A percentile compares a stretch with the other conserved stretches of the same genome.
Evolutionary conservation across 2,797 vertebrate genomes (phyloP).

Genomic region (Sebastes taczanowskii): DNA sequence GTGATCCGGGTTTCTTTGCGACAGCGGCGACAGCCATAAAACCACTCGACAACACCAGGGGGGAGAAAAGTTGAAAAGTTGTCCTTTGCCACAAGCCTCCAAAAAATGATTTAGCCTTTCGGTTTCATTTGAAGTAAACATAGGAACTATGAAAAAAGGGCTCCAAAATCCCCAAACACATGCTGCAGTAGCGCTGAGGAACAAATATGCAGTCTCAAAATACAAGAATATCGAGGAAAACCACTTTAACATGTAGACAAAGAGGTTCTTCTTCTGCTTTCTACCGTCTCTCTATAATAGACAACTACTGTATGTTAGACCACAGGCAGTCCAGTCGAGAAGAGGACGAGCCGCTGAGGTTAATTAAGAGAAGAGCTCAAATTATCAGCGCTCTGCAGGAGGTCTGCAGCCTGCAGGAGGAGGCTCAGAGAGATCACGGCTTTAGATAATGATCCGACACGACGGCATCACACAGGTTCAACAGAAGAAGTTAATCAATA

Average conservation of each 20-base stretch:
- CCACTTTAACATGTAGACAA: not conserved
- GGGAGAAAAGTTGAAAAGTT: no score
- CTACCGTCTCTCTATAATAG: not conserved
- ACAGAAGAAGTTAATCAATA: not conserved
- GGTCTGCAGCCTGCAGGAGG: conserved; percentile 12
- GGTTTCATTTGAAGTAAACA: not conserved
- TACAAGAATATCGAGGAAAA: not conserved
- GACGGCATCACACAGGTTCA: fast-evolving
- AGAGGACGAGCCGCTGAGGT: conserved; percentile 2
- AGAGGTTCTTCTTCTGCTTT: not conserved
- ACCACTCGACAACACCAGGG: no score
- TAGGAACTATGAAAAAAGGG: not conserved
- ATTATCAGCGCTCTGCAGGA: conserved; percentile 30
- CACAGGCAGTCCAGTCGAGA: not conserved
- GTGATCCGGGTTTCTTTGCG: no score
- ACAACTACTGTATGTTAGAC: no score
- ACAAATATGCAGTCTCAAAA: not conserved
- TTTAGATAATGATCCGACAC: not conserved
- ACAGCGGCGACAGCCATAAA: no score
- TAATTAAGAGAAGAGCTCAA: conserved; percentile 17
- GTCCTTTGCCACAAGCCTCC: not conserved
- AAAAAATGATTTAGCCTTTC: not conserved
- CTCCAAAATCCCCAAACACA: not conserved
- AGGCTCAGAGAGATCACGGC: not conserved
- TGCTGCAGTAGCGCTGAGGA: not conserved